Percentiles rank a stretch among this genome's conserved stretches.
These are phyloP conservation scores for Synanthedon andrenaeformis DNA, from an alignment of 2,888 invertebrate genomes.

Conservation along the genomic window DNA sequence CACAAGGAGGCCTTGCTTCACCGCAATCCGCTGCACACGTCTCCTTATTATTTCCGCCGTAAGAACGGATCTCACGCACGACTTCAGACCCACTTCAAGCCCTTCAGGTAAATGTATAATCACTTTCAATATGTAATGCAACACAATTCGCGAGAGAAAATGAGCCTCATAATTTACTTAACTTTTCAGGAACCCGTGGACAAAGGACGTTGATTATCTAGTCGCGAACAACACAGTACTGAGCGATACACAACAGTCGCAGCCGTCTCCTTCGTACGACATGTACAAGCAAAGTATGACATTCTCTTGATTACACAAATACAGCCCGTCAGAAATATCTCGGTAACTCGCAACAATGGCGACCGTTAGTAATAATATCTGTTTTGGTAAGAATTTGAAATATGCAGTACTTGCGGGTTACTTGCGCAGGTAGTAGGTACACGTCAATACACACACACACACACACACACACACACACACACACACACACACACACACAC, in stretches of 20 bases:
- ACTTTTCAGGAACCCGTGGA: slow-evolving; percentile 84
- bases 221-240: slow-evolving; percentile 88
- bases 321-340: too few species aligned
- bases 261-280: slow-evolving; percentile 18
- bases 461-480: too few species aligned
- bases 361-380: too few species aligned
- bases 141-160: too few species aligned
- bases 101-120: slow-evolving; percentile 71
- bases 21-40: slow-evolving; percentile 73
- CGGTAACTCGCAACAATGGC: too few species aligned
- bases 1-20: slow-evolving; percentile 83
- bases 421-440: too few species aligned
- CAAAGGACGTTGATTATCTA: slow-evolving; percentile 91
- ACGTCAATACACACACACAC: too few species aligned
- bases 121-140: too few species aligned
- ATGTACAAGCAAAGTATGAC: slow-evolving; percentile 35
- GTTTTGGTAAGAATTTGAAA: too few species aligned
- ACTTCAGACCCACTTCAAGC: slow-evolving; percentile 87
- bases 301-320: slow-evolving; percentile 3
- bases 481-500: too few species aligned
- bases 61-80: slow-evolving; percentile 81
- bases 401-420: too few species aligned
- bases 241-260: slow-evolving; percentile 12
- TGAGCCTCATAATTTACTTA: not conserved
- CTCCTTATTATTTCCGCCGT: slow-evolving; percentile 82